A percentile compares a stretch with the other conserved stretches of the same genome.
Conservation (phyloP, 2,888 invertebrate genomes). For the Cosmia pyralina region DNA sequence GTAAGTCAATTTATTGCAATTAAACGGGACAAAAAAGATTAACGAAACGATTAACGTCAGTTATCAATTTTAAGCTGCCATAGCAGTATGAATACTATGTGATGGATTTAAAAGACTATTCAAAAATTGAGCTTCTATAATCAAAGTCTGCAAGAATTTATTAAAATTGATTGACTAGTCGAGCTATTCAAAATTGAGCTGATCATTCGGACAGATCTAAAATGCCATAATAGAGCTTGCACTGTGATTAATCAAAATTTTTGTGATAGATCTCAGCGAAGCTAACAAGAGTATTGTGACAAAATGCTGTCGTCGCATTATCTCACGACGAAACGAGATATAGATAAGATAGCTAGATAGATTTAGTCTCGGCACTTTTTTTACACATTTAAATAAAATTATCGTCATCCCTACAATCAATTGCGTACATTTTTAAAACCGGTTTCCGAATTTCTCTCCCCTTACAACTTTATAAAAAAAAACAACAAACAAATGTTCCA, state of each 20-base stretch:
- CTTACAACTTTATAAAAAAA: background rate
- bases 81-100: background rate
- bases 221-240: background rate
- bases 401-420: background rate
- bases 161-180: slow-evolving; percentile 22
- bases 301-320: background rate
- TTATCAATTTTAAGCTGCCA: background rate
- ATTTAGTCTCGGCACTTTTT: background rate
- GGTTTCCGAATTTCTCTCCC: background rate
- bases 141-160: slow-evolving; percentile 21
- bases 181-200: slow-evolving; percentile 46
- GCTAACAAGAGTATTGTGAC: too few species aligned
- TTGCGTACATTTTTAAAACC: background rate
- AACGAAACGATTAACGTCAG: too few species aligned
- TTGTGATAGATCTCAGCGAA: background rate
- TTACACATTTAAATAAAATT: background rate
- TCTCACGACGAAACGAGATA: background rate
- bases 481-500: slow-evolving; percentile 50
- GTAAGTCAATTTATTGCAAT: background rate
- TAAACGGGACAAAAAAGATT: background rate
- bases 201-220: slow-evolving; percentile 3
- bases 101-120: slow-evolving; percentile 22
- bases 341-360: too few species aligned
- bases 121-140: slow-evolving; percentile 38
- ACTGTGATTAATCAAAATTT: background rate